Percentiles rank a stretch among this genome's conserved stretches.
These are phyloP conservation scores for Ormyrus nitidulus DNA, from an alignment of 2,888 invertebrate genomes.

Conservation along the genomic window DNA sequence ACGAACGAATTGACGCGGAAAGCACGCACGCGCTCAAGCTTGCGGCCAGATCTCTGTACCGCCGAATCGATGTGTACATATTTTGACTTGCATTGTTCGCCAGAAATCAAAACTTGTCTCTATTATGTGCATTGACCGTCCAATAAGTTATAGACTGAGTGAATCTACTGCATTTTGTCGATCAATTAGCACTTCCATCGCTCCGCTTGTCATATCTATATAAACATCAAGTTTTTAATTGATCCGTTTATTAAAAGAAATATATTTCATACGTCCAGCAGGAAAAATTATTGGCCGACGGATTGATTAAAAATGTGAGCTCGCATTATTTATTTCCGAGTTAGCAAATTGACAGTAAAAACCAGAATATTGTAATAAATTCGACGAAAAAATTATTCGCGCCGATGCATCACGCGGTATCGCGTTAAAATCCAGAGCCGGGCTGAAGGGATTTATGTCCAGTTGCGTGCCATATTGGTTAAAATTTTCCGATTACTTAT, in stretches of 20 bases:
- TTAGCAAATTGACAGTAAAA: conserved; percentile 13
- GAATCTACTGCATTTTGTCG: conserved; percentile 38
- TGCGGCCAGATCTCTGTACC: background rate
- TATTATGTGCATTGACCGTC: conserved; percentile 41
- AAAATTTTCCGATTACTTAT: conserved; percentile 49
- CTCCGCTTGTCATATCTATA: background rate
- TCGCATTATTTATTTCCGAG: conserved; percentile 1
- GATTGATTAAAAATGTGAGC: background rate
- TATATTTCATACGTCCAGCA: no score
- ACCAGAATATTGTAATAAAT: conserved; percentile 26
- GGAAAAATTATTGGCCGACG: no score
- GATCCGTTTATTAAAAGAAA: background rate
- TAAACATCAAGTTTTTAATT: conserved; percentile 10
- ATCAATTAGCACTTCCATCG: conserved; percentile 26
- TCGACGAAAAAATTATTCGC: conserved; percentile 17
- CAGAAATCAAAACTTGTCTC: conserved; percentile 49
- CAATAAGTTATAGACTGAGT: conserved; percentile 32
- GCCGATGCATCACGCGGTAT: conserved; percentile 21
- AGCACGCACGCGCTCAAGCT: background rate
- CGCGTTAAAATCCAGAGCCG: background rate
- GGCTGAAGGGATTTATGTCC: conserved; percentile 36
- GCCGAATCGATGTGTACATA: conserved; percentile 45
- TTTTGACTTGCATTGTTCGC: conserved; percentile 42
- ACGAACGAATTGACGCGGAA: conserved; percentile 2
- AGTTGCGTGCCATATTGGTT: conserved; percentile 4